Conservation (phyloP, 2,113 vertebrate species). For the Rhombomys opimus region DNA sequence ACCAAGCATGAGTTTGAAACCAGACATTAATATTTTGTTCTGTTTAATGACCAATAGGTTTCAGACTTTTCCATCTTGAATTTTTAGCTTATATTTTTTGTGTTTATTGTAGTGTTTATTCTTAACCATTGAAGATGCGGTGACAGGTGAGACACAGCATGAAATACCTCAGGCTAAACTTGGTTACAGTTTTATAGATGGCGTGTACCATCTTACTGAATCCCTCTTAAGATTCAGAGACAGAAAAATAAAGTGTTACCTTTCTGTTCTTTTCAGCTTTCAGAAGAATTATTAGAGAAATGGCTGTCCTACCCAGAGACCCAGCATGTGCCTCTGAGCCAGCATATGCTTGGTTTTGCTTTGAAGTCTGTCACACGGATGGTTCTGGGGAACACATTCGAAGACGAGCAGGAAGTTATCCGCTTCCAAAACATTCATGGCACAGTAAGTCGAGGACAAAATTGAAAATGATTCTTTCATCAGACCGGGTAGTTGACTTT, state of each 20-base stretch:
- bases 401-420: slow-evolving; percentile 92
- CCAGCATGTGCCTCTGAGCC: slow-evolving; percentile 95
- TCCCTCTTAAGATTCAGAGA: slow-evolving; percentile 23
- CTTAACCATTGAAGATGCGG: not conserved
- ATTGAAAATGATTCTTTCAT: slow-evolving; percentile 36
- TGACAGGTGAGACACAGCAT: not conserved
- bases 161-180: not conserved
- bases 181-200: not conserved
- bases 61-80: not conserved
- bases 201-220: not conserved
- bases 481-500: not conserved
- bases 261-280: slow-evolving; percentile 88
- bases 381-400: slow-evolving; percentile 93
- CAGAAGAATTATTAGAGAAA: slow-evolving; percentile 94
- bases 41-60: slow-evolving; percentile 31
- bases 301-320: slow-evolving; percentile 93
- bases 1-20: not conserved
- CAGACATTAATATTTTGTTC: not conserved
- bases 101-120: not conserved
- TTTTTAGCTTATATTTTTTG: slow-evolving; percentile 28
- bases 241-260: not conserved
- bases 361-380: slow-evolving; percentile 95
- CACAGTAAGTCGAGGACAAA: slow-evolving; percentile 87
- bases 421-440: slow-evolving; percentile 95
- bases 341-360: slow-evolving; percentile 95